phyloP scores from a whole-genome alignment of 1,140 invertebrate species.

The roundworm (Caenorhabditis elegans) region DNA sequence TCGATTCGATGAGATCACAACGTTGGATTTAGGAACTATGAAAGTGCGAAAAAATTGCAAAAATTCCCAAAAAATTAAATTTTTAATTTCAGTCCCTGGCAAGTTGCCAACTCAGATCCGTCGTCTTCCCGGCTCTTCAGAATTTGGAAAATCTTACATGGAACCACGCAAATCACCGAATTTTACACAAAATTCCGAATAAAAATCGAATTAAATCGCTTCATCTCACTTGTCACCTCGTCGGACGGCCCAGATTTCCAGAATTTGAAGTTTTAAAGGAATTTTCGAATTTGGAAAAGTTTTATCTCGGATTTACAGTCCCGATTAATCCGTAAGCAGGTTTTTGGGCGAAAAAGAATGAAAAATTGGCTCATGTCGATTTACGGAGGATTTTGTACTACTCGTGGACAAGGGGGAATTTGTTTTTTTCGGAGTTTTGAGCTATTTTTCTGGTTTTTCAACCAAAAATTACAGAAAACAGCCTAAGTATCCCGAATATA shows the following conservation, averaged over 20 bases:
- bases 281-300: neutral
- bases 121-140: neutral
- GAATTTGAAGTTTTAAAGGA: neutral
- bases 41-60: neutral
- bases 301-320: neutral
- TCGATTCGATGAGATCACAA: neutral
- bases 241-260: neutral
- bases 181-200: neutral
- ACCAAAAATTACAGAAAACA: too few species aligned
- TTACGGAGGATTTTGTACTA: too few species aligned
- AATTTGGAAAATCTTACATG: conserved; percentile 23
- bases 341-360: too few species aligned
- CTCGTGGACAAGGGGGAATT: too few species aligned
- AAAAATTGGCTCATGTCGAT: too few species aligned
- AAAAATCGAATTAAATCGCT: neutral
- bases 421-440: too few species aligned
- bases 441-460: too few species aligned
- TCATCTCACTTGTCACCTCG: neutral
- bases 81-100: neutral
- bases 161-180: neutral
- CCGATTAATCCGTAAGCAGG: neutral
- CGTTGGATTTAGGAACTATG: conserved; percentile 14
- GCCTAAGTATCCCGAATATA: too few species aligned
- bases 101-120: neutral
- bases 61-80: too few species aligned